phyloP scores from a whole-genome alignment of 2,113 vertebrate species.

The Phrynocephalus versicolor region DNA sequence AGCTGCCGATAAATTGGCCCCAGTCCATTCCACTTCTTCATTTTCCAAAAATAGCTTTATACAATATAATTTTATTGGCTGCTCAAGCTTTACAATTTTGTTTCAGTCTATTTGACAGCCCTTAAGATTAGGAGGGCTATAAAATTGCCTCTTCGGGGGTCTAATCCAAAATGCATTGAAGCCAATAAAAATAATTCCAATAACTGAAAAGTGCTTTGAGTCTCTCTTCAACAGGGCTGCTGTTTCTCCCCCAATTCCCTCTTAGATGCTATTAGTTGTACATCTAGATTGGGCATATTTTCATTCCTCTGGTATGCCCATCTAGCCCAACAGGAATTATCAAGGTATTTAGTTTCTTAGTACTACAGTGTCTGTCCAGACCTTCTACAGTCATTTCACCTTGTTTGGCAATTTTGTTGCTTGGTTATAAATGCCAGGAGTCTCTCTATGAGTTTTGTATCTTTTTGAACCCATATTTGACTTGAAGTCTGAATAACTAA shows the following conservation, averaged over 20 bases:
- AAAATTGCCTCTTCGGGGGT: background rate
- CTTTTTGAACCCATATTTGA: background rate
- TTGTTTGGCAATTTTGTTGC: background rate
- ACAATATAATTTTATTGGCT: background rate
- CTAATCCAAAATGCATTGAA: conserved; percentile 14
- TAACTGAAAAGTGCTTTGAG: background rate
- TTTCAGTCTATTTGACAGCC: background rate
- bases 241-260: background rate
- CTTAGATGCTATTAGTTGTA: background rate
- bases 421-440: too few relatives aligned
- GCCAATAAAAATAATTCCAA: background rate
- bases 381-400: background rate
- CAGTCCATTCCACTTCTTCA: conserved; percentile 2
- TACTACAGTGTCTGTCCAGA: background rate
- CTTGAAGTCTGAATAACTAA: background rate
- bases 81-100: background rate
- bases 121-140: conserved; percentile 12
- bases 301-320: background rate
- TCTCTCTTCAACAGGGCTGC: background rate
- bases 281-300: background rate
- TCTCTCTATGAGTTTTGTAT: background rate
- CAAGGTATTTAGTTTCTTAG: background rate
- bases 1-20: conserved; percentile 6
- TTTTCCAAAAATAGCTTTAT: background rate
- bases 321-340: background rate